A percentile compares a stretch with the other conserved stretches of the same genome.
Conservation (phyloP, 1,140 invertebrate genomes). For the Philopotamus ludificatus region DNA sequence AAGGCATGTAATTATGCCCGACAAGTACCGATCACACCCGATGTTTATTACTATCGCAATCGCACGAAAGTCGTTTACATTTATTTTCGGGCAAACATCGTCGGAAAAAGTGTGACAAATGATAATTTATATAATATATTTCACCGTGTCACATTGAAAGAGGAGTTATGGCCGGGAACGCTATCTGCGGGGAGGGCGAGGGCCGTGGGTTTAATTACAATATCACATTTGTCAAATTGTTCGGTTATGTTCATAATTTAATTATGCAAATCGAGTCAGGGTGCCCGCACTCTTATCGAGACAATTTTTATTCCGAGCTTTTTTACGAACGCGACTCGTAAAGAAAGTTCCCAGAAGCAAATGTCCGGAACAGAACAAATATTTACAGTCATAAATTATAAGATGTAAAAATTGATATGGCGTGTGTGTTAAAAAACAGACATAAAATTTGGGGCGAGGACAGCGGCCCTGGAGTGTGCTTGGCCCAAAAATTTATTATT, state of each 20-base stretch:
- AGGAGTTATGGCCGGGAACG: no score
- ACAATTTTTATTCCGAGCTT: conserved; percentile 2
- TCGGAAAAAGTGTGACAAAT: no score
- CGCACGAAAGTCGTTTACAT: no score
- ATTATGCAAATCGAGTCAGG: conserved; percentile 12
- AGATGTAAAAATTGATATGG: conserved; percentile 41
- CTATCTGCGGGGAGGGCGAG: no score
- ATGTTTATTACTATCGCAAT: no score
- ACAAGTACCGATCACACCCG: no score
- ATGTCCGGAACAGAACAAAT: conserved; percentile 40
- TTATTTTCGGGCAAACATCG: no score
- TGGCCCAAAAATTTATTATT: conserved; percentile 30
- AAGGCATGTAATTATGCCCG: no score
- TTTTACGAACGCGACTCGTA: conserved; percentile 1
- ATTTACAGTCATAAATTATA: conserved; percentile 40
- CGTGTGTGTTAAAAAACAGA: not conserved
- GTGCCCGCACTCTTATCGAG: not conserved
- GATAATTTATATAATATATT: no score
- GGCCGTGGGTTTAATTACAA: no score
- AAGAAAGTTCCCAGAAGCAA: conserved; percentile 23
- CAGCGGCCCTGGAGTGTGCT: conserved; percentile 5
- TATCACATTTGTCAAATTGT: not conserved
- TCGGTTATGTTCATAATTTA: conserved; percentile 16
- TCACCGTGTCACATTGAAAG: no score
- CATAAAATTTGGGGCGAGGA: conserved; percentile 4